Conservation (phyloP, 2,113 vertebrate species). For the Alces alces region DNA sequence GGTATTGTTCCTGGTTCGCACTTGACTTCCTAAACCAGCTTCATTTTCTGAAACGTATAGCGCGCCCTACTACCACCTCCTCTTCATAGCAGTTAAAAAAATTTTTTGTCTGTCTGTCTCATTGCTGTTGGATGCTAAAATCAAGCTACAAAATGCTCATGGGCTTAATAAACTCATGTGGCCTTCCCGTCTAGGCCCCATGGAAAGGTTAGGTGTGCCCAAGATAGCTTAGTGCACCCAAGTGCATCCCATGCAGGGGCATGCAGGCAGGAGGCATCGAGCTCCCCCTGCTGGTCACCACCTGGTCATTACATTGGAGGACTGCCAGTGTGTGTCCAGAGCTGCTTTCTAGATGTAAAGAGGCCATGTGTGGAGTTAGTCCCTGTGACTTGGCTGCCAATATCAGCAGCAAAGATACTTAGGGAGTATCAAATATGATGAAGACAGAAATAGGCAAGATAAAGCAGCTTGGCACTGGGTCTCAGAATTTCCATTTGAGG, state of each 20-base stretch:
- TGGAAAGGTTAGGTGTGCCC: background rate
- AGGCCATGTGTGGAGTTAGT: background rate
- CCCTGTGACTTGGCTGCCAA: background rate
- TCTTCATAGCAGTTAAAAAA: background rate
- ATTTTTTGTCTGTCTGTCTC: background rate
- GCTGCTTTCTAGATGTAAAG: background rate
- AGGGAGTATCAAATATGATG: background rate
- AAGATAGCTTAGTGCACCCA: background rate
- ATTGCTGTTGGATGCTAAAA: background rate
- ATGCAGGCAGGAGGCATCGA: rapidly evolving
- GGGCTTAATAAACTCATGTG: background rate
- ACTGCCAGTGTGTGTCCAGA: background rate
- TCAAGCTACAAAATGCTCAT: background rate
- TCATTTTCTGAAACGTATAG: background rate
- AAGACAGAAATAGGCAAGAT: background rate
- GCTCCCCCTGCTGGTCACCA: background rate
- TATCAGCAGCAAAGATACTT: background rate
- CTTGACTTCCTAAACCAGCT: background rate
- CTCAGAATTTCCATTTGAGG: background rate
- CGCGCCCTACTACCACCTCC: no score
- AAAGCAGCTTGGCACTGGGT: background rate
- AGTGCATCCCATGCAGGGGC: background rate
- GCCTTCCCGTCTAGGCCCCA: background rate
- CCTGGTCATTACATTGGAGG: rapidly evolving
- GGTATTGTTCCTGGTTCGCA: background rate